These are phyloP conservation scores for Dysdera silvatica DNA, from an alignment of 1,140 invertebrate genomes.

Conservation along the genomic window DNA sequence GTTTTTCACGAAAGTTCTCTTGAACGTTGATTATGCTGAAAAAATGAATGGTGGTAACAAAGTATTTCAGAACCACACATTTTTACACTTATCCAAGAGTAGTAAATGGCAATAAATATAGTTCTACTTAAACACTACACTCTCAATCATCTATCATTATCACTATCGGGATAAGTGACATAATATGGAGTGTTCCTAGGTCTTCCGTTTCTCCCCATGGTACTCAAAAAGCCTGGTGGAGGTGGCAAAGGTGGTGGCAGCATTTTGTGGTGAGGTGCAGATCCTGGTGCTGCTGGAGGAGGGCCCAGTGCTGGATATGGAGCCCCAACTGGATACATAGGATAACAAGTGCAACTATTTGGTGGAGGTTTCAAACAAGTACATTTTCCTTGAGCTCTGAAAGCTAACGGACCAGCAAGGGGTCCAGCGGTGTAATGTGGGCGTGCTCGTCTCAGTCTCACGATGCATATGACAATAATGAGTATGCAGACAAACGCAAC, in stretches of 20 bases:
- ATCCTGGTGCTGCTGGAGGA: constrained; percentile 29
- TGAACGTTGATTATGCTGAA: no score
- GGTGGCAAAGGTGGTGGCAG: constrained; percentile 32
- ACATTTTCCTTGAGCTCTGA: constrained; percentile 40
- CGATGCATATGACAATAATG: constrained; percentile 78
- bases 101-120: no score
- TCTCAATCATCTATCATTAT: no score
- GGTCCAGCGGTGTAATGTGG: constrained; percentile 53
- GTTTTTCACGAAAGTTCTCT: no score
- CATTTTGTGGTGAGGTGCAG: constrained; percentile 36
- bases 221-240: constrained; percentile 36
- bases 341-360: constrained; percentile 36
- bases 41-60: no score
- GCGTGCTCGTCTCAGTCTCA: constrained; percentile 48
- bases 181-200: constrained; percentile 41
- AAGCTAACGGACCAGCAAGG: constrained; percentile 51
- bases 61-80: no score
- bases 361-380: constrained; percentile 43
- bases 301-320: constrained; percentile 35
- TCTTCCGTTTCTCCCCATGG: constrained; percentile 36
- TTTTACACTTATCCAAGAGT: no score
- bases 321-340: constrained; percentile 32
- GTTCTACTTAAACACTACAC: no score
- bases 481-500: constrained; percentile 80
- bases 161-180: constrained; percentile 41